Conservation (phyloP, 2,113 vertebrate species). For the Archilochus colubris region DNA sequence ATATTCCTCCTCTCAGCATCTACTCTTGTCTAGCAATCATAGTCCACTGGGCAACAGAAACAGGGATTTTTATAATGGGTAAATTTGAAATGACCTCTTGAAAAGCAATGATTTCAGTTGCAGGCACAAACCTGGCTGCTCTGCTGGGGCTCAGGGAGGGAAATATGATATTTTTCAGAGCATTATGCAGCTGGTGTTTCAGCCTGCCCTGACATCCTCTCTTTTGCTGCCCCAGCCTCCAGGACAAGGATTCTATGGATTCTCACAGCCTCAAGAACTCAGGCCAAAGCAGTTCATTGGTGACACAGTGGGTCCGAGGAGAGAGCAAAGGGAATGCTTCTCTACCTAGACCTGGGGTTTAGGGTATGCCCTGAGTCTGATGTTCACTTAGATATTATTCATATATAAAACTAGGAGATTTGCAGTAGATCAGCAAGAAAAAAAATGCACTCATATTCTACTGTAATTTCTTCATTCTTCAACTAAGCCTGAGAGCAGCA, state of each 20-base stretch:
- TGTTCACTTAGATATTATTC: not conserved
- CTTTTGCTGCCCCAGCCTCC: not conserved
- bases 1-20: not conserved
- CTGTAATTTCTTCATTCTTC: not conserved
- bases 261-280: not conserved
- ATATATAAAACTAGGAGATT: not conserved
- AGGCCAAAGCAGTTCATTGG: not conserved
- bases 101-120: not conserved
- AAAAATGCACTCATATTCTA: not conserved
- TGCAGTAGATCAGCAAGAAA: not conserved
- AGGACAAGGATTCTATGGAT: not conserved
- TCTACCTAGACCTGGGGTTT: not conserved
- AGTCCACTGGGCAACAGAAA: not conserved
- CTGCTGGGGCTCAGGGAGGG: not conserved
- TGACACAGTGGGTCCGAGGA: not conserved
- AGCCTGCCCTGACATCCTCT: not conserved
- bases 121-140: not conserved
- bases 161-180: not conserved
- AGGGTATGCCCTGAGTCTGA: not conserved
- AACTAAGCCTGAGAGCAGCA: not conserved
- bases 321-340: not conserved
- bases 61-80: not conserved
- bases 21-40: not conserved
- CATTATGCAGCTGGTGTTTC: not conserved
- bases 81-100: not conserved